Conservation (phyloP, 2,797 vertebrate species). For the Chromobotia macracanthus region DNA sequence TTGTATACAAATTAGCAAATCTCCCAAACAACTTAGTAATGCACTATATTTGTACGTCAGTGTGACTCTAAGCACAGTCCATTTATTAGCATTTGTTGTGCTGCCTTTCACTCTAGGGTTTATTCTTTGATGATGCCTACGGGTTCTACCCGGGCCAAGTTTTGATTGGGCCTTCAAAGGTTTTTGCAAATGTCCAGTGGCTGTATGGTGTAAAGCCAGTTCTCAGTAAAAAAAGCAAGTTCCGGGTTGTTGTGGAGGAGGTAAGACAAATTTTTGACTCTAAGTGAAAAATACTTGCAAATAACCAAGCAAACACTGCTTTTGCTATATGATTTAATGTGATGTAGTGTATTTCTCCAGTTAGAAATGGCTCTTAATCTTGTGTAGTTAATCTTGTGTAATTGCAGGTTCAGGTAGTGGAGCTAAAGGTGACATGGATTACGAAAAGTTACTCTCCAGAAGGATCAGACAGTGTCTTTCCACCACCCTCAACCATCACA, state of each 20-base stretch:
- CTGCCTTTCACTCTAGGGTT: slow-evolving; percentile 76
- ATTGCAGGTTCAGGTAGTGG: slow-evolving; percentile 91
- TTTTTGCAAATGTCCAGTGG: slow-evolving; percentile 97
- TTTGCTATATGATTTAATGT: neutral
- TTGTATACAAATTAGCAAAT: neutral
- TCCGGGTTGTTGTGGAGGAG: slow-evolving; percentile 97
- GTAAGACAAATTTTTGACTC: slow-evolving; percentile 66
- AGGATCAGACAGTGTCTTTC: slow-evolving; percentile 93
- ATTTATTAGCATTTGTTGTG: neutral
- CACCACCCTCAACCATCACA: slow-evolving; percentile 89
- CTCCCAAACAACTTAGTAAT: neutral
- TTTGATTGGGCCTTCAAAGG: slow-evolving; percentile 94
- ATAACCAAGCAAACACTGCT: neutral
- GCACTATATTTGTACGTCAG: neutral
- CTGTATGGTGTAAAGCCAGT: slow-evolving; percentile 95
- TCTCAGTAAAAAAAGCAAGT: slow-evolving; percentile 97
- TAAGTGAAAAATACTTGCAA: neutral
- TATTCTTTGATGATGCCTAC: slow-evolving; percentile 96
- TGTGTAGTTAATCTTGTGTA: too few relatives aligned
- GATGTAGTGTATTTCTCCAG: neutral
- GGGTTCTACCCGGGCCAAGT: slow-evolving; percentile 98
- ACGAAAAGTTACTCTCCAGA: slow-evolving; percentile 97
- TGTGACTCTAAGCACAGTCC: neutral
- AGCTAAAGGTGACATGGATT: slow-evolving; percentile 96
- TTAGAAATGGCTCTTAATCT: neutral